A percentile compares a stretch with the other conserved stretches of the same genome.
Conservation (phyloP, 2,888 invertebrate species). For the Rosalia funebris region DNA sequence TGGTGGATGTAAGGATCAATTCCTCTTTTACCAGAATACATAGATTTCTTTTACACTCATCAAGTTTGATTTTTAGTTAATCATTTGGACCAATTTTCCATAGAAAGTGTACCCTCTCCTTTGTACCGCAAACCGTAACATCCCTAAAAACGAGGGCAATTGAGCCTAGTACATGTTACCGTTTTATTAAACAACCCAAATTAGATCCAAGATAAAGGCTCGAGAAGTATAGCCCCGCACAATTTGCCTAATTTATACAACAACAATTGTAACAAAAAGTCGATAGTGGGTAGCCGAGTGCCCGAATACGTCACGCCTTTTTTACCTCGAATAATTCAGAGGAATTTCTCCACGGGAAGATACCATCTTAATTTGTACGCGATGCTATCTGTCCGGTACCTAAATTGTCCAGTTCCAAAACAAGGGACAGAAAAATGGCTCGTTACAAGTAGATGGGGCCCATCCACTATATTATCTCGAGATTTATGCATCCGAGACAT, state of each 20-base stretch:
- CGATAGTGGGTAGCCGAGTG: constrained; percentile 24
- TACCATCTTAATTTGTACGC: constrained; percentile 43
- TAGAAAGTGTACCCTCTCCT: no score
- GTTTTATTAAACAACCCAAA: constrained; percentile 28
- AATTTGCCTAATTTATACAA: constrained; percentile 30
- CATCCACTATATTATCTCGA: constrained; percentile 28
- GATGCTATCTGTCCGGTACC: constrained; percentile 39
- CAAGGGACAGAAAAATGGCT: no score
- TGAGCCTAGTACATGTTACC: constrained; percentile 7
- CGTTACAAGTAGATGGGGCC: constrained; percentile 25
- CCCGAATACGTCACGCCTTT: constrained; percentile 3
- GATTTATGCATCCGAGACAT: constrained; percentile 30
- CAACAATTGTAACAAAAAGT: constrained; percentile 21
- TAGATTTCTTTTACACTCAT: no score
- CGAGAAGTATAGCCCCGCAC: constrained; percentile 8
- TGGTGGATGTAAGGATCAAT: no score
- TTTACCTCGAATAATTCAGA: constrained; percentile 10
- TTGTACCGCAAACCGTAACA: no score
- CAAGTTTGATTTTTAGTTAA: no score
- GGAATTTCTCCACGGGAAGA: constrained; percentile 28
- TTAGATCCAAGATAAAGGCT: constrained; percentile 21
- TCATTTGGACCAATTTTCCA: no score
- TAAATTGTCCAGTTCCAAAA: constrained; percentile 42
- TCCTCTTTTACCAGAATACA: no score
- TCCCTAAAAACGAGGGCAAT: constrained; percentile 5